Evolutionary conservation across 2,797 vertebrate species (phyloP).

Genomic region (Macrochelys suwanniensis): DNA sequence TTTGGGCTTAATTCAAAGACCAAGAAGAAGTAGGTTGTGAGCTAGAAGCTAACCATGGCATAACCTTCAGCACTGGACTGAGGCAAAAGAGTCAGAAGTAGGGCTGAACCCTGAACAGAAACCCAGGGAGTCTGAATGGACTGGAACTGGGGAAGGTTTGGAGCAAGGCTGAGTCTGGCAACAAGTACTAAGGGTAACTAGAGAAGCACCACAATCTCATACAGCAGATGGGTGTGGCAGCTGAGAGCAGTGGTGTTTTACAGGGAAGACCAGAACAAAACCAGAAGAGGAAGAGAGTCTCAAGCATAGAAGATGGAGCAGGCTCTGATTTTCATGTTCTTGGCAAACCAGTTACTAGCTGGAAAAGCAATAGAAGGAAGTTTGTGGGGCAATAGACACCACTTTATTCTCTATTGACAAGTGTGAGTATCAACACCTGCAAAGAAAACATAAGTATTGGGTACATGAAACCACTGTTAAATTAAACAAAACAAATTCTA

Average conservation of each 20-base stretch:
- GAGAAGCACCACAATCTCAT: not conserved
- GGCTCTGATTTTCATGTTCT: not conserved
- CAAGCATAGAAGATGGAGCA: not conserved
- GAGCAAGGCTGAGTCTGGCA: not conserved
- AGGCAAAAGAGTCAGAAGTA: not conserved
- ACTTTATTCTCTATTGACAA: slow-evolving; percentile 1
- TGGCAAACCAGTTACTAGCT: slow-evolving; percentile 18
- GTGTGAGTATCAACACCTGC: not conserved
- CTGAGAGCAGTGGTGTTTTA: not conserved
- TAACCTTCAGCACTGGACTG: not conserved
- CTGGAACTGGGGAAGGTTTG: not conserved
- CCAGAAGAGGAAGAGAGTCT: not conserved
- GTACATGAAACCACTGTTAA: slow-evolving; percentile 3
- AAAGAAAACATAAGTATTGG: slow-evolving; percentile 31
- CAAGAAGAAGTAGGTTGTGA: not conserved
- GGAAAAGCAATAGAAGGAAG: not conserved
- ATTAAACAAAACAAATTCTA: not conserved
- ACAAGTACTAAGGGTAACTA: not conserved
- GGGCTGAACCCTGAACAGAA: not conserved
- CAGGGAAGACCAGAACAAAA: slow-evolving; percentile 1
- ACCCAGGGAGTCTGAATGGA: not conserved
- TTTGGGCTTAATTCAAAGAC: not conserved
- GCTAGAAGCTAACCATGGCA: not conserved
- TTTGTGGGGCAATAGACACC: not conserved
- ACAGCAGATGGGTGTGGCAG: not conserved